Percentiles rank a stretch among this genome's conserved stretches.
These are phyloP conservation scores for Malurus elegans DNA, from an alignment of 2,113 vertebrate species.

Conservation along the genomic window DNA sequence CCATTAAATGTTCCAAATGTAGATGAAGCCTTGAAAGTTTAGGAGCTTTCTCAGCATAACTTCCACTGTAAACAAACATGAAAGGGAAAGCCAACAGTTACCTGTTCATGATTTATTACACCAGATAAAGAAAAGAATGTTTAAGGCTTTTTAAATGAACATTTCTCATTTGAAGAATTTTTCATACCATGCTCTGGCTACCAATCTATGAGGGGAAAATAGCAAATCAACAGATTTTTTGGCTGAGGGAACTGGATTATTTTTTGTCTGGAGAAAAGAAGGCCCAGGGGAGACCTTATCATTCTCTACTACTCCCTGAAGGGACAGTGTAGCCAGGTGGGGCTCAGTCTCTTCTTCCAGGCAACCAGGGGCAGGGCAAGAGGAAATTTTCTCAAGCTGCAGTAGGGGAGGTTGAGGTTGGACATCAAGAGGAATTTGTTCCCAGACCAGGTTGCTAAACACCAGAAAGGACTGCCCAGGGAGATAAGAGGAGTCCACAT, in stretches of 20 bases:
- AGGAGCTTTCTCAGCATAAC: not conserved
- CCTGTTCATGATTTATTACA: not conserved
- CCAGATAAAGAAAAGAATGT: not conserved
- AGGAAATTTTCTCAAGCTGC: not conserved
- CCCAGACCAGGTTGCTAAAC: no score
- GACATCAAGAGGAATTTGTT: no score
- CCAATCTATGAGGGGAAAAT: not conserved
- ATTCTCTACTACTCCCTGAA: not conserved
- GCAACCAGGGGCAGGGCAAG: not conserved
- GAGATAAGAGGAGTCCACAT: not conserved
- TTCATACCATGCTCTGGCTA: not conserved
- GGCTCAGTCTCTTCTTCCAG: not conserved
- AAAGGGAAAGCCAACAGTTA: not conserved
- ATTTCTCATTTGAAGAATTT: not conserved
- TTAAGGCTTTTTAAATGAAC: not conserved
- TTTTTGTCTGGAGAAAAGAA: not conserved
- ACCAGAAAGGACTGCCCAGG: no score
- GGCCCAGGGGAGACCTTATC: no score
- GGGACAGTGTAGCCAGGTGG: not conserved
- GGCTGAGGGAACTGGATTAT: not conserved
- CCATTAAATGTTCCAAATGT: not conserved
- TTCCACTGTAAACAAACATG: not conserved
- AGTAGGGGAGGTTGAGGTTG: no score
- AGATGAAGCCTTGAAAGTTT: not conserved
- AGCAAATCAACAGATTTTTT: not conserved